Base-by-base conservation (phyloP, 2,113 vertebrate genomes). In the Ictidomys tridecemlineatus region DNA sequence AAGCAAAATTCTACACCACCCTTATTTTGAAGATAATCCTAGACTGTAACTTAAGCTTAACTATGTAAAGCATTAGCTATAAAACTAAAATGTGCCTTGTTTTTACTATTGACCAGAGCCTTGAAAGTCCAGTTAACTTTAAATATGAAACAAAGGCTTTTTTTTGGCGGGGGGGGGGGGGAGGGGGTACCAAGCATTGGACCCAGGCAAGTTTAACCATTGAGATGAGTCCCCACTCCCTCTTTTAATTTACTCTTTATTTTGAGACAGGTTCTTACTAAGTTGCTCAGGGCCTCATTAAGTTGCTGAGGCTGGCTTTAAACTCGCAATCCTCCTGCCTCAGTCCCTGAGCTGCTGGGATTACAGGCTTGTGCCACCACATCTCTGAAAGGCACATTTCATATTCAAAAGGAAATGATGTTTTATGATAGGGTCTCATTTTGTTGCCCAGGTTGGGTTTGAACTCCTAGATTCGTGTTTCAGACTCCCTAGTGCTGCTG, bases 331-430 rank as follows among this genome's bases (percentile, higher is more conserved):
- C 20, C 20, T 58, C 56, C 56, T 58, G 56, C 56, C 56, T 24
- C 20, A 58, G 20, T 6, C 20, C 56, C 7, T 58, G 56, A 58
- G 56, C 56, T 22, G 56, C 56, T 58, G 56, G 20, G 56, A 58
- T 58, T 22, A 24, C 20, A 58, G 56, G 56, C 7, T 58, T 58
- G 56, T 58, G 56, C 18, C 56, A 56, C 56, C 56, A 6, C 18
- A 20, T 5, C 56, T 58, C 45, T 6, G 56, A 58, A 58, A 74
- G 67, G 17, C 37, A 83, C 34, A 69, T 97, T 98, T 98, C 28
- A 28, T 83, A 96, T 26, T 93, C 94, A 96, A 98, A 97, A 96
- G 95, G 42, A 91, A 97, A 98, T 37, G n/a, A 17, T 65, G n/a
- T 58, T 39, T 70, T 32, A 18, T 82, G 85, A 30, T 6, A 11